Evolutionary conservation across 2,113 vertebrate genomes (phyloP).

Genomic region (Campylorhamphus procurvoides): DNA sequence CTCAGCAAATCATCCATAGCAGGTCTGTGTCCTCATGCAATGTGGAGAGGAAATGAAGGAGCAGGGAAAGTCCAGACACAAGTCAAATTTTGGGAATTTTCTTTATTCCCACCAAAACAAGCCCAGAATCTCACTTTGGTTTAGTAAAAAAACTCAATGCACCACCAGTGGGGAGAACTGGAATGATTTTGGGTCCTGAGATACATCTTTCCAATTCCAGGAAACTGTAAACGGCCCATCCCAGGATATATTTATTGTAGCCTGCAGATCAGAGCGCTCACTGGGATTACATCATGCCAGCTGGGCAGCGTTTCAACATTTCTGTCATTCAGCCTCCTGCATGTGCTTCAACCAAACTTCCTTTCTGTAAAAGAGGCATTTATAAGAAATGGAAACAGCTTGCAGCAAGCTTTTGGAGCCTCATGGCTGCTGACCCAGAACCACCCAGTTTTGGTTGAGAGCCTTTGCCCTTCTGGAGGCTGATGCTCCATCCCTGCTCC

Average conservation of each 20-base stretch:
- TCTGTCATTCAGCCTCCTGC: constrained; percentile 26
- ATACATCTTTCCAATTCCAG: constrained; percentile 22
- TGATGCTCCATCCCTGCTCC: background rate
- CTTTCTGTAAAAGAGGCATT: constrained; percentile 58
- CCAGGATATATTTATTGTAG: constrained; percentile 22
- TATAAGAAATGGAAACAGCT: constrained; percentile 67
- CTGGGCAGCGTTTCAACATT: constrained; percentile 52
- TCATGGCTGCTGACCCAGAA: background rate
- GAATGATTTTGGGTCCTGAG: background rate
- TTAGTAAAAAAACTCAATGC: background rate
- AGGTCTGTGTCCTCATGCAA: background rate
- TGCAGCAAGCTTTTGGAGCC: background rate
- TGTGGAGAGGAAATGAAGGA: background rate
- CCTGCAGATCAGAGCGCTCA: background rate
- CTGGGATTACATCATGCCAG: constrained; percentile 16
- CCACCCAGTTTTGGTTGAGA: background rate
- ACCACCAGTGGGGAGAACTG: background rate
- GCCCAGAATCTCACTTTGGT: background rate
- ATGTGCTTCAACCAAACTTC: constrained; percentile 15
- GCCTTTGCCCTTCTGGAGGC: background rate
- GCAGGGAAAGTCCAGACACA: background rate
- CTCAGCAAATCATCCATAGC: background rate
- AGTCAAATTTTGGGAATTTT: background rate
- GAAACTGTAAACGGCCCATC: constrained; percentile 12
- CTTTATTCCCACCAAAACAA: background rate